These are phyloP conservation scores for Drosophila kanekoi DNA, from an alignment of 2,888 invertebrate species.

Conservation along the genomic window DNA sequence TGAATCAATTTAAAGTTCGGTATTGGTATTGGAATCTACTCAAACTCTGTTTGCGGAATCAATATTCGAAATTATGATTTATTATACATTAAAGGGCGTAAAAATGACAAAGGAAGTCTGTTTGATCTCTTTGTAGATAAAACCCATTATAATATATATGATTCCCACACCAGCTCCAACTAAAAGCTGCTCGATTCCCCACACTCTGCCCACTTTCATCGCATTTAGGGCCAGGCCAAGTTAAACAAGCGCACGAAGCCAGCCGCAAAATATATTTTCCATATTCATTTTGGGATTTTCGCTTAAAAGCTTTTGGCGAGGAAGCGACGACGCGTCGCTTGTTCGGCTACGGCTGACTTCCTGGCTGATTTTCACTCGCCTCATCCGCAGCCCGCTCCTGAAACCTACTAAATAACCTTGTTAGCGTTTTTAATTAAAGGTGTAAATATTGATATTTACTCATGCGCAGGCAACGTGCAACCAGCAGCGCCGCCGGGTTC, in stretches of 20 bases:
- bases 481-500: slow-evolving; percentile 32
- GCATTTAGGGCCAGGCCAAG: too few species aligned
- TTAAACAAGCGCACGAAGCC: neutral
- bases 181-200: neutral
- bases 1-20: too few species aligned
- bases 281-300: slow-evolving; percentile 69
- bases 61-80: too few species aligned
- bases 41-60: too few species aligned
- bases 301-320: slow-evolving; percentile 73
- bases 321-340: slow-evolving; percentile 32
- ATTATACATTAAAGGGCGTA: too few species aligned
- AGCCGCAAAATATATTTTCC: slow-evolving; percentile 45
- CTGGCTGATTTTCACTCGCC: slow-evolving; percentile 55
- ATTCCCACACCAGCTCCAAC: neutral
- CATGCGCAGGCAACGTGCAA: slow-evolving; percentile 51
- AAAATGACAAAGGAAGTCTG: too few species aligned
- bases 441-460: slow-evolving; percentile 84
- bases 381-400: slow-evolving; percentile 12
- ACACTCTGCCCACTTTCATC: neutral
- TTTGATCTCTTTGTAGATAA: too few species aligned
- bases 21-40: too few species aligned
- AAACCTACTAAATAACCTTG: slow-evolving; percentile 83
- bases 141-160: too few species aligned
- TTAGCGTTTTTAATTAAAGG: slow-evolving; percentile 85
- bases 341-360: slow-evolving; percentile 58